Percentiles rank a stretch among this genome's conserved stretches.
These are phyloP conservation scores for Hemitrygon akajei DNA, from an alignment of 2,797 vertebrate genomes.

Conservation along the genomic window DNA sequence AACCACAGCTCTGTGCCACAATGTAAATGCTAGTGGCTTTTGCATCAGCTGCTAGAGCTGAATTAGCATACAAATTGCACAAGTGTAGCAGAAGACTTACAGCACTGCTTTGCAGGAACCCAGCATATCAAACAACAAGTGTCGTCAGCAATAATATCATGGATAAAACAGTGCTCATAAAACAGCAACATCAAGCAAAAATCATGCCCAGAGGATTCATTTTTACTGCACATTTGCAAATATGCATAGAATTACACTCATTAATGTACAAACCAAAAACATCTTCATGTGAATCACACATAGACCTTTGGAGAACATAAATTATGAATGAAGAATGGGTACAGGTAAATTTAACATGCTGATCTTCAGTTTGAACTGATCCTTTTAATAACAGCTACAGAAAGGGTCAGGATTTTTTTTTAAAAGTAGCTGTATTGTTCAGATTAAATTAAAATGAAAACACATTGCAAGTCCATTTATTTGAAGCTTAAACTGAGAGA, in stretches of 20 bases:
- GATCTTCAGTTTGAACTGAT: neutral
- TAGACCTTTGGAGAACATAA: neutral
- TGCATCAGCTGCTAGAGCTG: neutral
- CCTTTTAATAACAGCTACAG: neutral
- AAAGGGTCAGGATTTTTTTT: neutral
- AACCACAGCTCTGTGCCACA: neutral
- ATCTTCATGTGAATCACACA: neutral
- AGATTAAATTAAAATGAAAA: neutral
- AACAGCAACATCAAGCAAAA: neutral
- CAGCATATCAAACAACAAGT: neutral
- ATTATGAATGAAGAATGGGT: neutral
- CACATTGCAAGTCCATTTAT: neutral
- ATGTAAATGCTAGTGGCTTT: neutral
- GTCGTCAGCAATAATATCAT: neutral
- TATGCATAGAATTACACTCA: neutral
- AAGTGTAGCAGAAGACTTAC: neutral
- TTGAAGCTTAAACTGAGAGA: neutral
- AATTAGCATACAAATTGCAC: conserved; percentile 35
- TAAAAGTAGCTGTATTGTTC: neutral
- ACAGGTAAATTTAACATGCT: neutral
- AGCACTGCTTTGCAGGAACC: neutral
- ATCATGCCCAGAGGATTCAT: neutral
- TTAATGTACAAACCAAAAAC: neutral
- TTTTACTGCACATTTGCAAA: neutral
- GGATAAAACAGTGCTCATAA: neutral